These are phyloP conservation scores for Todiramphus chloris DNA, from an alignment of 2,113 vertebrate species.

Conservation along the genomic window DNA sequence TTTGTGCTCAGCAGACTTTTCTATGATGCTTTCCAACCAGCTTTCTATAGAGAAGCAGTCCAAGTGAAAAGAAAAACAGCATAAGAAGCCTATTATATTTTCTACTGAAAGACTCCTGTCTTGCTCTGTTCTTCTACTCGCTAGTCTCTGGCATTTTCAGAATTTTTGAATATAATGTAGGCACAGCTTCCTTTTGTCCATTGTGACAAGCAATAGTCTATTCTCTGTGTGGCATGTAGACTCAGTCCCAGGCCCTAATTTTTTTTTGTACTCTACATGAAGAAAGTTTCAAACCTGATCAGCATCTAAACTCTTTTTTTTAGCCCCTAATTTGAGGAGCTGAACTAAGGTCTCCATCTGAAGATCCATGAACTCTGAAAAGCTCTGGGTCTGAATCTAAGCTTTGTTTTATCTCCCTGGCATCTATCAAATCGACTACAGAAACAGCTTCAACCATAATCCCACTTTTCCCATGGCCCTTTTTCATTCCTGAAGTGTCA, in stretches of 20 bases:
- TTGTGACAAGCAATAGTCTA: slow-evolving; percentile 15
- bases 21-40: background rate
- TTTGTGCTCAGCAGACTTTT: background rate
- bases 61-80: background rate
- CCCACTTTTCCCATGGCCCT: background rate
- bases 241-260: background rate
- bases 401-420: slow-evolving; percentile 17
- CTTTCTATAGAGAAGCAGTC: background rate
- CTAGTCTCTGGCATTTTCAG: background rate
- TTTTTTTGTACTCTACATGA: background rate
- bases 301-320: background rate
- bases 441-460: background rate
- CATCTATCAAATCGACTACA: background rate
- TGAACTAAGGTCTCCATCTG: background rate
- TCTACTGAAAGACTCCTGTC: background rate
- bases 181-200: background rate
- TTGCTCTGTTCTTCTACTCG: background rate
- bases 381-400: background rate
- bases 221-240: background rate
- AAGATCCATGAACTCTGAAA: slow-evolving; percentile 24
- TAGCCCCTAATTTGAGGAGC: background rate
- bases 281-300: background rate
- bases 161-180: background rate
- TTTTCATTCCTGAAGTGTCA: slow-evolving; percentile 1
- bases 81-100: background rate